Percentiles rank a stretch among this genome's conserved stretches.
phyloP scores from a whole-genome alignment of 2,888 invertebrate species.

The Branchellion lobata region DNA sequence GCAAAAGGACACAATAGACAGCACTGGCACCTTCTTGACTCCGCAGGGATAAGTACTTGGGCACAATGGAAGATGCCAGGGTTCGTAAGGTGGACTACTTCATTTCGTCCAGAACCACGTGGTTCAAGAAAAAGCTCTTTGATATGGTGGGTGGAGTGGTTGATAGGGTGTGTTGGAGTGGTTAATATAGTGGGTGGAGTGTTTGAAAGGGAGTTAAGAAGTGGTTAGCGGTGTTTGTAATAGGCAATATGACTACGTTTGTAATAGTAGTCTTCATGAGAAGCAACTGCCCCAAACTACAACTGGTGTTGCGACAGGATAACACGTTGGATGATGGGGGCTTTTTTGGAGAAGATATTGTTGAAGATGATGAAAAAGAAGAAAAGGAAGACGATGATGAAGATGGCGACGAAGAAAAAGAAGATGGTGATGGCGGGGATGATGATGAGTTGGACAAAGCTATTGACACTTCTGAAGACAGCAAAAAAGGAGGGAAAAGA shows the following conservation, averaged over 20 bases:
- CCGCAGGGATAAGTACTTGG: slow-evolving; percentile 32
- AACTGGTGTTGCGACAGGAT: no score
- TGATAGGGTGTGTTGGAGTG: no score
- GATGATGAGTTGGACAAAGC: slow-evolving; percentile 23
- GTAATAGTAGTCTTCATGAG: neutral
- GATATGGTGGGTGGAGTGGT: neutral
- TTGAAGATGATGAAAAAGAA: slow-evolving; percentile 14
- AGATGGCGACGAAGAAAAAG: slow-evolving; percentile 21
- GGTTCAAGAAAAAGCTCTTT: slow-evolving; percentile 22
- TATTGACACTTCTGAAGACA: slow-evolving; percentile 20
- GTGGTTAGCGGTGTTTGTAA: no score
- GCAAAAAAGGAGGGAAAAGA: neutral
- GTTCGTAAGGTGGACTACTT: neutral
- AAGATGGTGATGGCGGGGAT: slow-evolving; percentile 29
- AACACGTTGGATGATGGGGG: neutral
- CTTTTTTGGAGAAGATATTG: slow-evolving; percentile 23
- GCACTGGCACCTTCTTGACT: neutral
- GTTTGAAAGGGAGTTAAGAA: no score
- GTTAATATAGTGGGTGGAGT: no score
- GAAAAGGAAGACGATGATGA: slow-evolving; percentile 11
- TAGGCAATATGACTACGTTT: neutral
- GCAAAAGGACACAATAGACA: no score
- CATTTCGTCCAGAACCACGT: neutral
- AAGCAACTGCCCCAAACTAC: no score
- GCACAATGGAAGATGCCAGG: slow-evolving; percentile 8